Conservation (phyloP, 2,797 vertebrate species). For the Anabacerthia variegaticeps region DNA sequence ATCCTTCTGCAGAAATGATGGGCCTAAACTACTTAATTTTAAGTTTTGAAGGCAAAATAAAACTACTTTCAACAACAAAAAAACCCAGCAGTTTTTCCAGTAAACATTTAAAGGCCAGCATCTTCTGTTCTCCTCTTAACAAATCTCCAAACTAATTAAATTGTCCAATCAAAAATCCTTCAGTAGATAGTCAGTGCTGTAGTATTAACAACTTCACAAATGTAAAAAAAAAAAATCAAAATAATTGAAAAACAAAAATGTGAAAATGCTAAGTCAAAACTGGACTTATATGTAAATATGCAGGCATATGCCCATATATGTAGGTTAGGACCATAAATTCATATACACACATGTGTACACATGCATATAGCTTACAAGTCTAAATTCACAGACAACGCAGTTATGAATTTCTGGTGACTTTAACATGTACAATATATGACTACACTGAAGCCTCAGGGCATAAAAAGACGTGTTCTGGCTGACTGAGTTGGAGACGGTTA, state of each 20-base stretch:
- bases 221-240: neutral
- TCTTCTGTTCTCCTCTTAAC: neutral
- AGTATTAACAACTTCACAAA: neutral
- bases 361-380: neutral
- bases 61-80: neutral
- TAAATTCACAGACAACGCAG: neutral
- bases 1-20: neutral
- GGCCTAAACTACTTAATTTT: neutral
- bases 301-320: rapidly evolving
- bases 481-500: neutral
- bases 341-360: neutral
- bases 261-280: neutral
- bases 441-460: neutral
- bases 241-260: neutral
- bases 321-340: neutral
- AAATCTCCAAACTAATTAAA: neutral
- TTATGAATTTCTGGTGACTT: neutral
- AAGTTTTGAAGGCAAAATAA: neutral
- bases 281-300: neutral
- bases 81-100: neutral
- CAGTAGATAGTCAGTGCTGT: neutral
- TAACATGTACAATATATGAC: neutral
- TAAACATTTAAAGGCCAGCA: neutral
- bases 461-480: constrained; percentile 2
- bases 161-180: neutral